A percentile compares a stretch with the other conserved stretches of the same genome.
Evolutionary conservation across 1,140 invertebrate species (phyloP).

Genomic region (Melipona quadrifasciata): DNA sequence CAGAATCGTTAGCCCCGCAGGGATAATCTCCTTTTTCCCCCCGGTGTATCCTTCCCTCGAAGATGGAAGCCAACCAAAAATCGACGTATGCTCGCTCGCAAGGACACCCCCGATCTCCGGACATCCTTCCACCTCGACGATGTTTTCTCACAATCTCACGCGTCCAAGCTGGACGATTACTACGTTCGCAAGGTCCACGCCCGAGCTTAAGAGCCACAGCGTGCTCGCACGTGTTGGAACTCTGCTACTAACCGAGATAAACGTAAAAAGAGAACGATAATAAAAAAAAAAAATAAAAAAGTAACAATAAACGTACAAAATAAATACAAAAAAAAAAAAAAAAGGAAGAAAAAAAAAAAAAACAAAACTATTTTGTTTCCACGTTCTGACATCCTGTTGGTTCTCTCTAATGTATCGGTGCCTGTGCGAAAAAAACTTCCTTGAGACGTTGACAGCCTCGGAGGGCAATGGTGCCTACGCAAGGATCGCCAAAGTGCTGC

Average conservation of each 20-base stretch:
- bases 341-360: not conserved
- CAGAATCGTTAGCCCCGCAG: not conserved
- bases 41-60: not conserved
- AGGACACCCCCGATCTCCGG: slow-evolving; percentile 24
- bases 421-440: slow-evolving; percentile 12
- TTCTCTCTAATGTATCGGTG: slow-evolving; percentile 2
- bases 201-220: slow-evolving; percentile 11
- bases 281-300: not conserved
- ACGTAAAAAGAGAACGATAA: not conserved
- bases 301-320: not conserved
- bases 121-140: slow-evolving; percentile 30
- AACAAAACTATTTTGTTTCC: slow-evolving; percentile 9
- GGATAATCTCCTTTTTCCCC: not conserved
- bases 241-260: not conserved
- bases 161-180: slow-evolving; percentile 24
- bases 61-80: slow-evolving; percentile 37
- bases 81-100: slow-evolving; percentile 17
- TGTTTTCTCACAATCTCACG: slow-evolving; percentile 41
- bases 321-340: not conserved
- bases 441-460: slow-evolving; percentile 22
- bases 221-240: not conserved
- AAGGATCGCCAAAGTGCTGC: not conserved
- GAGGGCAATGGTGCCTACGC: not conserved
- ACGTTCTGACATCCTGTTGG: not conserved
- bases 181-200: slow-evolving; percentile 61